A percentile compares a stretch with the other conserved stretches of the same genome.
Evolutionary conservation across 2,113 vertebrate genomes (phyloP).

Genomic region (Tor tambroides): DNA sequence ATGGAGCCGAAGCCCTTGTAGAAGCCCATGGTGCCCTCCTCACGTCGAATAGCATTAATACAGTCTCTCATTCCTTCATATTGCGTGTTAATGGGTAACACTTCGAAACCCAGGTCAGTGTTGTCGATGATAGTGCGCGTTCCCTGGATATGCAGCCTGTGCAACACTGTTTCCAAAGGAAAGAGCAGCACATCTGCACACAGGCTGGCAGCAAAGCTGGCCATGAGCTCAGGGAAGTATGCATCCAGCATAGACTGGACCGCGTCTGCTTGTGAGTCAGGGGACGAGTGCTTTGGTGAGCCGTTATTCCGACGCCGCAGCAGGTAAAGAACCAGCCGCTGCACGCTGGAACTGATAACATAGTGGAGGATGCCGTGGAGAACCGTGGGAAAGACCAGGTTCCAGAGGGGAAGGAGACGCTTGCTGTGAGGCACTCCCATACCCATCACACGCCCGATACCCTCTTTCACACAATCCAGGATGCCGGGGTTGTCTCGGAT

Average conservation of each 20-base stretch:
- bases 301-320: constrained; percentile 70
- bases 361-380: constrained; percentile 92
- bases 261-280: constrained; percentile 63
- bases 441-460: constrained; percentile 85
- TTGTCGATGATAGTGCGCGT: constrained; percentile 98
- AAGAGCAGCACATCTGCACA: constrained; percentile 89
- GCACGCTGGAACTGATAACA: constrained; percentile 80
- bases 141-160: constrained; percentile 94
- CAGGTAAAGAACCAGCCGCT: constrained; percentile 82
- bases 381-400: constrained; percentile 85
- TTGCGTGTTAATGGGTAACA: constrained; percentile 95
- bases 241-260: constrained; percentile 86
- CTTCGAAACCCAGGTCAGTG: constrained; percentile 91
- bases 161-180: constrained; percentile 92
- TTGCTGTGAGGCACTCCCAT: constrained; percentile 93
- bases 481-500: constrained; percentile 91
- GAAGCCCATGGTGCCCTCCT: constrained; percentile 88
- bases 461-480: constrained; percentile 93
- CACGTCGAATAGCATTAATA: constrained; percentile 82
- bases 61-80: constrained; percentile 96
- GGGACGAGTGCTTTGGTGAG: constrained; percentile 17
- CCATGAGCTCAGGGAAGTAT: constrained; percentile 95
- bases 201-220: constrained; percentile 89
- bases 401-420: constrained; percentile 89
- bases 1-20: constrained; percentile 95